Percentiles rank a stretch among this genome's conserved stretches.
Conservation (phyloP, 2,797 vertebrate genomes). For the Oryzias dopingdopingensis region DNA sequence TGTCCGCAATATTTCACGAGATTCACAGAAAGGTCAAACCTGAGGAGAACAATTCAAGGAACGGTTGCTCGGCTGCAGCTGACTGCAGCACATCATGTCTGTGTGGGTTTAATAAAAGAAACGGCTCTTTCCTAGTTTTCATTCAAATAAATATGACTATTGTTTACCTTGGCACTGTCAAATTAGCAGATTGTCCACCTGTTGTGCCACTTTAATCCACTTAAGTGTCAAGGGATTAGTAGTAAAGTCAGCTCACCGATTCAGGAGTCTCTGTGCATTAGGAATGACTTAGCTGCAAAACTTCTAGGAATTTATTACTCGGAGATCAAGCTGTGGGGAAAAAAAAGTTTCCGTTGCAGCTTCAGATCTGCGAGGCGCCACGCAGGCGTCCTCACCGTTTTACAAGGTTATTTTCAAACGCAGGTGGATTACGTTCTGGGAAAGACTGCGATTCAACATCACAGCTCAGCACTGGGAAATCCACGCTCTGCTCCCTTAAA, state of each 20-base stretch:
- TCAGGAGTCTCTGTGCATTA: not conserved
- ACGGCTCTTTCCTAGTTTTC: too few species aligned
- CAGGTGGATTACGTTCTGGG: conserved; percentile 57
- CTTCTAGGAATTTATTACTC: not conserved
- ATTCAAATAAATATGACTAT: too few species aligned
- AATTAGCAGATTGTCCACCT: conserved; percentile 5
- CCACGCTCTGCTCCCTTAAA: too few species aligned
- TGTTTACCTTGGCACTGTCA: not conserved
- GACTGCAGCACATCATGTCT: not conserved
- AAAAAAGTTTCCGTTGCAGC: not conserved
- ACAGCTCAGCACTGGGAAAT: too few species aligned
- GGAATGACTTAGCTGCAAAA: not conserved
- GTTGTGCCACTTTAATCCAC: conserved; percentile 20
- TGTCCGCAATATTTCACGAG: conserved; percentile 1
- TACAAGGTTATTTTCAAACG: conserved; percentile 64
- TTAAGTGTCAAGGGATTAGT: conserved; percentile 20
- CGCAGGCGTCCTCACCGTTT: conserved; percentile 21
- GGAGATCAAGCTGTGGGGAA: not conserved
- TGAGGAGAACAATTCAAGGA: conserved; percentile 5
- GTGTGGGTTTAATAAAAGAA: conserved; percentile 13
- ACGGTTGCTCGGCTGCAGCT: not conserved
- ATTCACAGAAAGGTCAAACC: not conserved
- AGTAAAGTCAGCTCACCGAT: conserved; percentile 1
- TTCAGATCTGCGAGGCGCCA: conserved; percentile 5
- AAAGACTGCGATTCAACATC: conserved; percentile 48